phyloP scores from a whole-genome alignment of 2,888 invertebrate genomes.

The Leptinotarsa tumamoca region DNA sequence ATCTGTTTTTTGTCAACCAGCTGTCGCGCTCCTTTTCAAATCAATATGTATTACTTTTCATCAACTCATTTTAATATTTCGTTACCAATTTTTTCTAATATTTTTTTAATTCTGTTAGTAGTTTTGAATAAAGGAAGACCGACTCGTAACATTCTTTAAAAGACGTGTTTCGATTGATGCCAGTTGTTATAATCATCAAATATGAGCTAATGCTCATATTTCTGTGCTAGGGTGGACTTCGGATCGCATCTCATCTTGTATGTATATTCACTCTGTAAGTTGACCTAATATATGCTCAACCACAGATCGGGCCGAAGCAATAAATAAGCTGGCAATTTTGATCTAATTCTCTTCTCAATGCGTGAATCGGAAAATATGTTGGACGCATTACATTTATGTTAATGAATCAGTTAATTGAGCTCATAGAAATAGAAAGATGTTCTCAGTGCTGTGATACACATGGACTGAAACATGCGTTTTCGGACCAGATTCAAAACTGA shows the following conservation, averaged over 20 bases:
- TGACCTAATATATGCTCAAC: constrained; percentile 16
- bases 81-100: no score
- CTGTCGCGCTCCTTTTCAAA: no score
- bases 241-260: not conserved
- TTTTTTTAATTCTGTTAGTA: no score
- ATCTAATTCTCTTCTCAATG: constrained; percentile 25
- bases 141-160: no score
- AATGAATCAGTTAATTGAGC: constrained; percentile 32
- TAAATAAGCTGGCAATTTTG: constrained; percentile 17
- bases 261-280: constrained; percentile 10
- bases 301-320: not conserved
- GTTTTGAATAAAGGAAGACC: no score
- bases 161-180: no score
- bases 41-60: no score
- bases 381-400: constrained; percentile 35
- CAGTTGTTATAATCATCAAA: no score
- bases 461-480: constrained; percentile 35
- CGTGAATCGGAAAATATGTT: constrained; percentile 34
- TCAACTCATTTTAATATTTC: no score
- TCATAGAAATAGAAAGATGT: constrained; percentile 19
- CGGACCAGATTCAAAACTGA: constrained; percentile 16
- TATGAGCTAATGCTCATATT: not conserved
- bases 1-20: no score
- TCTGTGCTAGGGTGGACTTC: not conserved
- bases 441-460: constrained; percentile 33